phyloP scores from a whole-genome alignment of 2,797 vertebrate genomes.

The Enteromius argenteus region DNA sequence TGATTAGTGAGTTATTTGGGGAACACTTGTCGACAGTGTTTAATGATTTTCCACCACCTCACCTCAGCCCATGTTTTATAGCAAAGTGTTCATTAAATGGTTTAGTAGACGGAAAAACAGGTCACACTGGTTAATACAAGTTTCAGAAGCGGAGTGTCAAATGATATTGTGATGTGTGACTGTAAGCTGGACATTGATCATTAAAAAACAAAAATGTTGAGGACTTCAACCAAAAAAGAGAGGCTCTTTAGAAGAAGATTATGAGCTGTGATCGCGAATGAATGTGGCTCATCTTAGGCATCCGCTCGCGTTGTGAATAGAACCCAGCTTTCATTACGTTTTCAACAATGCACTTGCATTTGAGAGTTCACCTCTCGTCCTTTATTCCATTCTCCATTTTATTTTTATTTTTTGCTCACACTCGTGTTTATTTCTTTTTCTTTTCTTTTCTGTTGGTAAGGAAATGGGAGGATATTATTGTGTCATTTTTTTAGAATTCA shows the following conservation, averaged over 20 bases:
- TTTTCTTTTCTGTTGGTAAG: conserved; percentile 63
- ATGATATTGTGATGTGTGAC: conserved; percentile 13
- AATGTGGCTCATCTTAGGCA: conserved; percentile 26
- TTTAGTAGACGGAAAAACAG: conserved; percentile 45
- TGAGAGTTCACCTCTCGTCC: conserved; percentile 41
- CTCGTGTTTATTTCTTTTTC: conserved; percentile 54
- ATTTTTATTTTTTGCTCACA: background rate
- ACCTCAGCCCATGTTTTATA: conserved; percentile 32
- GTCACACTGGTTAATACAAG: conserved; percentile 29
- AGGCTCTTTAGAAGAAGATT: conserved; percentile 31
- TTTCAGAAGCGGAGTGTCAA: conserved; percentile 18
- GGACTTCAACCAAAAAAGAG: conserved; percentile 55
- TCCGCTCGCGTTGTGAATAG: conserved; percentile 59
- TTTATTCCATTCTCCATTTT: conserved; percentile 35
- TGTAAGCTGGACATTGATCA: conserved; percentile 31
- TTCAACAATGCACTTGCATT: conserved; percentile 69
- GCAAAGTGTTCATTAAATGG: conserved; percentile 45
- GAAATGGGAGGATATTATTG: conserved; percentile 60
- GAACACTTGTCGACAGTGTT: conserved; percentile 45
- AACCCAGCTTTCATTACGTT: conserved; percentile 60
- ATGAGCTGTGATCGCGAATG: conserved; percentile 4
- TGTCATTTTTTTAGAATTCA: conserved; percentile 61
- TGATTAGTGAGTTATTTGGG: conserved; percentile 30
- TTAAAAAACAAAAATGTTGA: conserved; percentile 29
- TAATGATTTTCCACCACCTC: conserved; percentile 38